Percentiles rank a stretch among this genome's conserved stretches.
phyloP scores from a whole-genome alignment of 2,888 invertebrate species.

The Druceiella hillmani region DNA sequence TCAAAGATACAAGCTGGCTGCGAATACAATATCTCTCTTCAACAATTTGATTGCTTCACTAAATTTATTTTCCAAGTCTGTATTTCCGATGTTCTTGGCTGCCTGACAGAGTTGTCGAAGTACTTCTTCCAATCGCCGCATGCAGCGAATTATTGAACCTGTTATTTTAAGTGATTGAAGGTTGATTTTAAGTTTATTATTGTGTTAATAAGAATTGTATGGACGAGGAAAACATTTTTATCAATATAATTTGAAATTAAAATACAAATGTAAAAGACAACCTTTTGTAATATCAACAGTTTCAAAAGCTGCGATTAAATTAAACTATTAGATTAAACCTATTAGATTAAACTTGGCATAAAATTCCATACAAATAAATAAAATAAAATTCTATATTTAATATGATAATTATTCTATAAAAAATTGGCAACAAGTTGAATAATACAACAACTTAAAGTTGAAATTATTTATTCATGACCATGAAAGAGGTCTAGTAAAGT shows the following conservation, averaged over 20 bases:
- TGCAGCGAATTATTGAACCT: slow-evolving; percentile 71
- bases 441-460: too few relatives aligned
- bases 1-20: slow-evolving; percentile 93
- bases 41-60: slow-evolving; percentile 85
- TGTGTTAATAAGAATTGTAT: too few relatives aligned
- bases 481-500: too few relatives aligned
- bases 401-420: too few relatives aligned
- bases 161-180: slow-evolving; percentile 6
- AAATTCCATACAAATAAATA: too few relatives aligned
- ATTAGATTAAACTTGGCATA: too few relatives aligned
- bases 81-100: slow-evolving; percentile 94
- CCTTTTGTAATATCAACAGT: slow-evolving; percentile 3
- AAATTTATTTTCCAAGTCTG: slow-evolving; percentile 93
- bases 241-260: too few relatives aligned
- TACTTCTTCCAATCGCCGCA: slow-evolving; percentile 94
- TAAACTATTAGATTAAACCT: too few relatives aligned
- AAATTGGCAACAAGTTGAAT: too few relatives aligned
- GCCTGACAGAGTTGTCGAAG: slow-evolving; percentile 93
- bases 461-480: too few relatives aligned
- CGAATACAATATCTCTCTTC: slow-evolving; percentile 99
- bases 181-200: slow-evolving; percentile 2
- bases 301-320: slow-evolving; percentile 3
- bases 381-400: too few relatives aligned
- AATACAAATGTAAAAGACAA: background rate
- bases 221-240: too few relatives aligned